Evolutionary conservation across 2,113 vertebrate species (phyloP).

Genomic region (Cinclus cinclus): DNA sequence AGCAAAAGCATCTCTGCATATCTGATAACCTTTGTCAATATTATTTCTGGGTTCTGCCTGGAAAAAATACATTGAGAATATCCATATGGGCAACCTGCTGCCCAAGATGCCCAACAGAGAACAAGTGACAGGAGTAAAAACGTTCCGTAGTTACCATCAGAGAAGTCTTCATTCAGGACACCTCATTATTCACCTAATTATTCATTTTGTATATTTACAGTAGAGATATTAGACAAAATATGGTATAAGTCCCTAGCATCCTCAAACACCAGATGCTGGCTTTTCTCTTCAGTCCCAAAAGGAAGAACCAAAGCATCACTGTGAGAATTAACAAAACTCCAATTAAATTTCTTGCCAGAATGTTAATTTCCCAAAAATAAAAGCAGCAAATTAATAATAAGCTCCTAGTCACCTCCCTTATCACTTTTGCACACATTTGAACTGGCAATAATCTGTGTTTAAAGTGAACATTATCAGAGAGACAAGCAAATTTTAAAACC

Average conservation of each 20-base stretch:
- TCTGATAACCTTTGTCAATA: background rate
- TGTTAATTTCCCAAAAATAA: constrained; percentile 73
- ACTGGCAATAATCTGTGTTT: background rate
- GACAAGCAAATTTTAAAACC: background rate
- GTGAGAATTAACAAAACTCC: constrained; percentile 77
- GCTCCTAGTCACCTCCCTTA: constrained; percentile 62
- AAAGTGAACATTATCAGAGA: background rate
- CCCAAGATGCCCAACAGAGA: background rate
- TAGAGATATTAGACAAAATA: constrained; percentile 77
- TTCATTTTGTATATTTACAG: constrained; percentile 82
- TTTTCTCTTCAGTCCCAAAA: constrained; percentile 73
- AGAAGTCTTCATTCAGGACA: constrained; percentile 57
- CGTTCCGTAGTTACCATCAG: background rate
- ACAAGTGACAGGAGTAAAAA: background rate
- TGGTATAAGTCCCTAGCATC: constrained; percentile 76
- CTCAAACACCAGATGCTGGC: constrained; percentile 78
- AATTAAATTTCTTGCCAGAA: constrained; percentile 77
- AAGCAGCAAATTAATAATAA: constrained; percentile 69
- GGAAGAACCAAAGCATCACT: constrained; percentile 69
- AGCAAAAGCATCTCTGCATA: background rate
- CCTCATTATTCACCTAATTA: constrained; percentile 78
- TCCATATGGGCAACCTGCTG: background rate
- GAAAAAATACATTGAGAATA: constrained; percentile 4
- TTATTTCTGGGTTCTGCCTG: background rate
- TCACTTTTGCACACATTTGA: constrained; percentile 9